Evolutionary conservation across 2,888 invertebrate genomes (phyloP), one percentile per base, ranked within the genome.

Genomic region (Drosophila austrosaltans): DNA sequence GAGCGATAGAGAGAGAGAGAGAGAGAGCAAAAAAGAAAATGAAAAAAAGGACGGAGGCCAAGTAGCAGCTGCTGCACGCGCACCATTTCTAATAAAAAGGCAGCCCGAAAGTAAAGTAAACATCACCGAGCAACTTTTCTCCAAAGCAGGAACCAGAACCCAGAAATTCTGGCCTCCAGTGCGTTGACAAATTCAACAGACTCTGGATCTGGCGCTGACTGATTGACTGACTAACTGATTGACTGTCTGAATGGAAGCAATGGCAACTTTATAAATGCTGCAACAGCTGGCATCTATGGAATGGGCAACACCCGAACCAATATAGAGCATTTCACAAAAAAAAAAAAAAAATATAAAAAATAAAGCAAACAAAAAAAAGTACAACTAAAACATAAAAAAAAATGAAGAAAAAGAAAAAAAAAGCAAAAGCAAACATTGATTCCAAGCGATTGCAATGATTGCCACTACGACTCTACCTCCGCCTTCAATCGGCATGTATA

Each of bases 211-310:
- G 22, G 56, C 6, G 56, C 56, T 79, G 82, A 67, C 79, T 79
- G 66, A 48, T 40, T 79, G 79, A 66, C 76, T 76, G 76, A 63
- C 58, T 67, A 59, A 59, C 76, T 66, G 54, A 36, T 32, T 56
- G 63, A 57, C 63, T 44, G 44, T 25, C 12, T 56, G 53, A 62
- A 28, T 48, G 25, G 48, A 48, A 48, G 48, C 22, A 42, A 42
- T 42, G 42, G 70, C 78, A 81, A 81, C 82, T 76, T 76, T 81
- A 81, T 79, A 76, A 79, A 82, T 76, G 79, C 28, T 72, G 68
- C 73, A 70, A 76, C 79, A 76, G 79, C 79, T 78, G 57, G 81
- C 78, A 60, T 56, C 76, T 20, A 70, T 65, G 62, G 71, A 57
- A 66, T 53, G 66, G 63, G 64, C 39, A 75, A 61, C 57, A 63